Conservation (phyloP, 2,113 vertebrate species). For the Ovibos moschatus region DNA sequence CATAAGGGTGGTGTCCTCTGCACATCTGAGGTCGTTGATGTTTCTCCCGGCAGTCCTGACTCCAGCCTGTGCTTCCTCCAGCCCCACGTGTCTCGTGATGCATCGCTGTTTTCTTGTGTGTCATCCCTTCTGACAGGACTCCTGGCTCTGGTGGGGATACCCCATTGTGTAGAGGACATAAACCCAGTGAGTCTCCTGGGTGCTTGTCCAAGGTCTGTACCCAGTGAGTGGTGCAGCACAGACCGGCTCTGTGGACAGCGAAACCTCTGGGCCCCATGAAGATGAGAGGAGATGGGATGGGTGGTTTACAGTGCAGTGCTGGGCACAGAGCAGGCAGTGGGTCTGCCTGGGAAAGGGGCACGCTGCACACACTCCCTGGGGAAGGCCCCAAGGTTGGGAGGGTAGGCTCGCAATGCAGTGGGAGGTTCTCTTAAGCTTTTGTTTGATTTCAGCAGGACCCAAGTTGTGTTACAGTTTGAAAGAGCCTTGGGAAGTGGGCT, state of each 20-base stretch:
- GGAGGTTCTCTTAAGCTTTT: not conserved
- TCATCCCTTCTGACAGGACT: not conserved
- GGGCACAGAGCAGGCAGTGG: not conserved
- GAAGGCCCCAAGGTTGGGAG: not conserved
- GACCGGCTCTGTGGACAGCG: not conserved
- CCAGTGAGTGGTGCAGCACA: not conserved
- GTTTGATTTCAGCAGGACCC: not conserved
- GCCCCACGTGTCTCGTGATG: no score
- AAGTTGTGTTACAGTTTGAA: not conserved
- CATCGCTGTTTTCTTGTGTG: not conserved
- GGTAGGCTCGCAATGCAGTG: rapidly evolving
- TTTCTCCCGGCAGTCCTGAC: no score
- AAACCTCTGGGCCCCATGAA: not conserved
- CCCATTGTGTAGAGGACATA: not conserved
- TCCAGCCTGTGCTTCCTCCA: no score
- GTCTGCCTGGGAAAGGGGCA: not conserved
- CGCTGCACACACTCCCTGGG: no score
- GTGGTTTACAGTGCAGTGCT: not conserved
- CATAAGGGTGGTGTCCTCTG: no score
- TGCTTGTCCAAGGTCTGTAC: not conserved
- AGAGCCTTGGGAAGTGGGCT: not conserved
- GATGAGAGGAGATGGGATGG: not conserved
- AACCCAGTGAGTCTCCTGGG: not conserved
- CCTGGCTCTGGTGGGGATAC: not conserved
- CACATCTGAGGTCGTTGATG: no score